These are phyloP conservation scores for Sitophilus oryzae DNA, from an alignment of 1,140 invertebrate genomes.

Conservation along the genomic window DNA sequence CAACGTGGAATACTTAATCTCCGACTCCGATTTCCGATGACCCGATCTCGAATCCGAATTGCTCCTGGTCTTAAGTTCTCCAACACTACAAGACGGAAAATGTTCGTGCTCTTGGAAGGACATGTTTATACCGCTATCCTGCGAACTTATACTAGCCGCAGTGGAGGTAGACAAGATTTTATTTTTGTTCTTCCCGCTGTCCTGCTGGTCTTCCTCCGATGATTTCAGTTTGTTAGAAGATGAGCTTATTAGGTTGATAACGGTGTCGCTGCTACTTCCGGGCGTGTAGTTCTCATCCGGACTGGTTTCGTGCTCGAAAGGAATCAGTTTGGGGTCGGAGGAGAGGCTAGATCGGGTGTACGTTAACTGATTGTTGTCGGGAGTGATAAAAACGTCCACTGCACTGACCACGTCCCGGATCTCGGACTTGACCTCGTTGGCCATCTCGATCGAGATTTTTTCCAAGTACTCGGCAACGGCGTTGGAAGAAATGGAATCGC, in stretches of 20 bases:
- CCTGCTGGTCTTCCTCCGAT: conserved; percentile 29
- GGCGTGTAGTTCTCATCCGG: conserved; percentile 24
- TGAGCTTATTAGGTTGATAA: conserved; percentile 35
- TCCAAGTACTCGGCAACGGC: conserved; percentile 69
- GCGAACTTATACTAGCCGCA: conserved; percentile 55
- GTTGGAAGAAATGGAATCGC: conserved; percentile 63
- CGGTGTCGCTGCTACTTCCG: conserved; percentile 37
- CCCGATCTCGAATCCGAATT: conserved; percentile 32
- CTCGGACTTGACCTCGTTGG: conserved; percentile 70
- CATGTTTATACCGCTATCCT: conserved; percentile 68
- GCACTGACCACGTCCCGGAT: conserved; percentile 65
- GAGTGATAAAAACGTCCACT: conserved; percentile 64
- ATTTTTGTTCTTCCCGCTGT: conserved; percentile 26
- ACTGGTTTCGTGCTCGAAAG: conserved; percentile 2
- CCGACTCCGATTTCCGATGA: conserved; percentile 29
- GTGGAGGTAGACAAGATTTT: conserved; percentile 33
- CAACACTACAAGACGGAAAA: conserved; percentile 22
- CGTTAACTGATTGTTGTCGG: conserved; percentile 41
- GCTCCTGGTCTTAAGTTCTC: conserved; percentile 33
- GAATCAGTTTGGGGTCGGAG: neutral
- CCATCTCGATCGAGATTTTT: conserved; percentile 70
- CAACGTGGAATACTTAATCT: conserved; percentile 33
- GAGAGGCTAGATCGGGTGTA: conserved; percentile 35
- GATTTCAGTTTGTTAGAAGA: conserved; percentile 27
- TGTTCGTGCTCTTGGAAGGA: conserved; percentile 64